A percentile compares a stretch with the other conserved stretches of the same genome.
These are phyloP conservation scores for Misgurnus anguillicaudatus DNA, from an alignment of 2,113 vertebrate genomes.

Conservation along the genomic window DNA sequence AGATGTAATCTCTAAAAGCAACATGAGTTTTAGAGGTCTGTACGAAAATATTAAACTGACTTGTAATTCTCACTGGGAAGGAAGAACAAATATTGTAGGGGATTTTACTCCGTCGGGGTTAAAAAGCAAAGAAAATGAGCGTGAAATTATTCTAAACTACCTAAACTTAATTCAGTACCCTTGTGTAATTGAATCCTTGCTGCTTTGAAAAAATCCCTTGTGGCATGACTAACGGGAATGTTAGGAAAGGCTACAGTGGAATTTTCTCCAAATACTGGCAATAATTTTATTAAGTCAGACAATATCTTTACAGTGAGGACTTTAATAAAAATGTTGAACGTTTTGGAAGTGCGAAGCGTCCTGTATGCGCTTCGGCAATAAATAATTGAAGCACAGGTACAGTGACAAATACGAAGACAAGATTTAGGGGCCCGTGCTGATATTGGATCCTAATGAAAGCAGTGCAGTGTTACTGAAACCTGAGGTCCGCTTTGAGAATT, in stretches of 20 bases:
- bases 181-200: not conserved
- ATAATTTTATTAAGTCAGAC: not conserved
- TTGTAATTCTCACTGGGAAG: slow-evolving; percentile 1
- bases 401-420: not conserved
- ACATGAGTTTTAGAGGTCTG: not conserved
- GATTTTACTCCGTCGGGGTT: not conserved
- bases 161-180: slow-evolving; percentile 28
- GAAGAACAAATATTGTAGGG: slow-evolving; percentile 12
- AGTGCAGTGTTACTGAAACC: slow-evolving; percentile 24
- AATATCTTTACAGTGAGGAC: not conserved
- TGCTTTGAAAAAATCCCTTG: not conserved
- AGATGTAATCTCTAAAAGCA: not conserved
- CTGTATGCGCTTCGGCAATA: not conserved
- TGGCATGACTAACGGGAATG: not conserved
- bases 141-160: slow-evolving; percentile 16
- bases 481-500: slow-evolving; percentile 37
- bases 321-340: not conserved
- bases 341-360: not conserved
- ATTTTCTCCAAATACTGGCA: not conserved
- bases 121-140: not conserved
- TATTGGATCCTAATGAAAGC: slow-evolving; percentile 48
- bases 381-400: slow-evolving; percentile 3
- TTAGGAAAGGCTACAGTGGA: not conserved
- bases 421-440: slow-evolving; percentile 34
- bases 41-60: slow-evolving; percentile 11